Evolutionary conservation across 2,113 vertebrate genomes (phyloP).

Genomic region (Phylloscopus whistleri): DNA sequence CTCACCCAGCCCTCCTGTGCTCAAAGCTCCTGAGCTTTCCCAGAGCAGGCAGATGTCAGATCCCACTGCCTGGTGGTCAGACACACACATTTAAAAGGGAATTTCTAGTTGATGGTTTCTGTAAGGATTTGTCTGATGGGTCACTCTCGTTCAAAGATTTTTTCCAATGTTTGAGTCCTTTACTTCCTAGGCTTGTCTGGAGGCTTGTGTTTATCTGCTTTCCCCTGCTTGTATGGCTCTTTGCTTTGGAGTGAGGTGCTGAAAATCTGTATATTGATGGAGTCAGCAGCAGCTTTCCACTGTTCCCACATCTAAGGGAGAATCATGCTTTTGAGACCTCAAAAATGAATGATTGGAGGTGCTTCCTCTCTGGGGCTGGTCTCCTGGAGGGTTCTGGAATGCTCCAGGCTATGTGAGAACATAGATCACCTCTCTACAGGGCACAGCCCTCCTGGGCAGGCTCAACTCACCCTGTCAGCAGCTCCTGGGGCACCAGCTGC

Average conservation of each 20-base stretch:
- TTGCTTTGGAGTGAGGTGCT: not conserved
- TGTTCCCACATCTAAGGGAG: not conserved
- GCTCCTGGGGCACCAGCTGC: not conserved
- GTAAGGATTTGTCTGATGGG: not conserved
- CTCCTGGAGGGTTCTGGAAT: not conserved
- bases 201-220: not conserved
- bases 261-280: not conserved
- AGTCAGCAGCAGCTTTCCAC: not conserved
- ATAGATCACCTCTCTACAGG: not conserved
- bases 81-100: not conserved
- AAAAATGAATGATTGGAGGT: not conserved
- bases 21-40: not conserved
- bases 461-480: fast-evolving
- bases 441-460: not conserved
- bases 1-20: not conserved
- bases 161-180: not conserved
- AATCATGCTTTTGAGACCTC: not conserved
- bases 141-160: not conserved
- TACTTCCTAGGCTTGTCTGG: not conserved
- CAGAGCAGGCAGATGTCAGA: not conserved
- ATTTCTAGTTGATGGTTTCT: not conserved
- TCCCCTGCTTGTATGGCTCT: not conserved
- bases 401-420: not conserved
- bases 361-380: not conserved
- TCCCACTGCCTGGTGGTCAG: not conserved